Percentiles rank a stretch among this genome's conserved stretches.
Conservation (phyloP, 1,140 invertebrate genomes). For the Ridgeia piscesae region DNA sequence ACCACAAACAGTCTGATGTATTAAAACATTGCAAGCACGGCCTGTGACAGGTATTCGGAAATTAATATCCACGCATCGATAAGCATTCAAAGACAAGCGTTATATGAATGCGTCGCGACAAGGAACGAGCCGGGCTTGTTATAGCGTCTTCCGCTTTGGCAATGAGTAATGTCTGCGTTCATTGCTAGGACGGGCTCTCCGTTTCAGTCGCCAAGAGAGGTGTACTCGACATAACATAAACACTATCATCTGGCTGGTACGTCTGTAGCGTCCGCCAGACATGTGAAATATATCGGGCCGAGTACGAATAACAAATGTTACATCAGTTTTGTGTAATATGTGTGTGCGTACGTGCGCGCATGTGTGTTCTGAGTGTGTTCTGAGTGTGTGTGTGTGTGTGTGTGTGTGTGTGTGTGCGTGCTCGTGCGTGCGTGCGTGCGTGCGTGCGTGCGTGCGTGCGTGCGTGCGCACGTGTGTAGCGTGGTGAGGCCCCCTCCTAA, state of each 20-base stretch:
- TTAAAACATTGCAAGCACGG: too few relatives aligned
- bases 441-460: too few relatives aligned
- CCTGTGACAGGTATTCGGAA: neutral
- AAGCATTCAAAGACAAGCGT: neutral
- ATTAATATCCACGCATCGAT: neutral
- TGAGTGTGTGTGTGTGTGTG: too few relatives aligned
- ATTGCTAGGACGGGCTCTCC: neutral
- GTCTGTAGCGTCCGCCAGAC: neutral
- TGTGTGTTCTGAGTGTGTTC: too few relatives aligned
- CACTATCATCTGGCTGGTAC: neutral
- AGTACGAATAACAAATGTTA: neutral
- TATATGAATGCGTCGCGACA: neutral
- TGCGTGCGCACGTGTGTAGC: too few relatives aligned
- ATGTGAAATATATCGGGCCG: neutral
- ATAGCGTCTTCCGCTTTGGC: neutral
- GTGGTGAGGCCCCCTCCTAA: too few relatives aligned
- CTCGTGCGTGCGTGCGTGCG: too few relatives aligned
- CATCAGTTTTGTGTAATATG: too few relatives aligned
- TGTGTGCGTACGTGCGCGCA: too few relatives aligned
- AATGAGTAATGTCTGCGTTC: neutral
- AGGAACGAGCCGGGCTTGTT: neutral
- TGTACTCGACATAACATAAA: too few relatives aligned
- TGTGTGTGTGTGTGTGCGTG: too few relatives aligned
- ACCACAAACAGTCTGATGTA: neutral
- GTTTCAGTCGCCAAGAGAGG: neutral